These are phyloP conservation scores for Antennarius maculatus DNA, from an alignment of 2,797 vertebrate species.

Conservation along the genomic window DNA sequence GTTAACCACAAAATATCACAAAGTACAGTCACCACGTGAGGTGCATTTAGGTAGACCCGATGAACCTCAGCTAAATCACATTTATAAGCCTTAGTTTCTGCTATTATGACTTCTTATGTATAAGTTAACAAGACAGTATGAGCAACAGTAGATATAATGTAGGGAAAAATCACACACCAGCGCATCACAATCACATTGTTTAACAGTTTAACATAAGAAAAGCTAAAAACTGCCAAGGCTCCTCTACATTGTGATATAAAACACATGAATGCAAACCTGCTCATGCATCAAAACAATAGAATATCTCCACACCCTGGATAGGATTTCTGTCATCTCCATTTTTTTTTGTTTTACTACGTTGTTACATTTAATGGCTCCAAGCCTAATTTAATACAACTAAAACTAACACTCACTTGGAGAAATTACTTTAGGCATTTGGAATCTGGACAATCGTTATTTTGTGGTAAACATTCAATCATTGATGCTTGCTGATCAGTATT, in stretches of 20 bases:
- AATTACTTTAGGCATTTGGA: neutral
- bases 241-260: too few species aligned
- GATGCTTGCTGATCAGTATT: too few species aligned
- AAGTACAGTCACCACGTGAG: slow-evolving; percentile 1
- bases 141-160: neutral
- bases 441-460: too few species aligned
- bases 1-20: neutral
- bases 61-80: neutral
- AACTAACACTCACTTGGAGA: slow-evolving; percentile 5
- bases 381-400: neutral
- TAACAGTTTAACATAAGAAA: neutral
- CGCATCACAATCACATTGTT: neutral
- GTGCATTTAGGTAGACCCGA: too few species aligned
- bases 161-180: neutral
- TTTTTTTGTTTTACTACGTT: too few species aligned
- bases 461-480: too few species aligned
- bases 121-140: neutral
- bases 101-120: neutral
- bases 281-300: too few species aligned
- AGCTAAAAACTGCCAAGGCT: too few species aligned
- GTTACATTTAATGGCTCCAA: neutral
- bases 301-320: too few species aligned
- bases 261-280: too few species aligned
- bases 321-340: too few species aligned
- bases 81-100: neutral